Evolutionary conservation across 1,140 invertebrate genomes (phyloP), one percentile per base, ranked within the genome.

Genomic region (Drosophila pachea): DNA sequence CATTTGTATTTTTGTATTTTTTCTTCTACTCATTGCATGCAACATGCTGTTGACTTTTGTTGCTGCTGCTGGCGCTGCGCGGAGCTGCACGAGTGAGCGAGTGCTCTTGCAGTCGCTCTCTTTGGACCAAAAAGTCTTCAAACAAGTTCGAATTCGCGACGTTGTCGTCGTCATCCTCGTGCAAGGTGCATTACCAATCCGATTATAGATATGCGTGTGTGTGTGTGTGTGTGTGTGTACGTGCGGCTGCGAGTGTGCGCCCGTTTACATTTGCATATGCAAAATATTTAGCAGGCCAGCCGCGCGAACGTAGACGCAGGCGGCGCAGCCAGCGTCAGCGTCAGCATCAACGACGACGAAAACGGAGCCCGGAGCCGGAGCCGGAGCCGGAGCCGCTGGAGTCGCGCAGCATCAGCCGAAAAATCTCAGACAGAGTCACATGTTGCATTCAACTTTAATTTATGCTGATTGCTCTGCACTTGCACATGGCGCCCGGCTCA

Each of bases 91-190:
- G 67, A 69, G 53, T 49, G 22, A 45, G 45, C 67, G 59, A 31
- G 29, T 31, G 38, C 56, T 59, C 47, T 50, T 40, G 42, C 22
- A 32, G 32, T 55, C 42, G 16, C 64, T 43, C 49, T 50, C 45
- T 58, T 63, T 64, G 60, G 43, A 8, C 66, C 52, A 48, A 55
- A 60, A 73, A 63, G 40, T 64, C 81, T 84, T 84, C 79, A 86
- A 86, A 84, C 79, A 86, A 86, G 79, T 84, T 84, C 76, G 79
- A 84, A 84, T 86, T 84, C 73, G 79, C 81, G 79, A 63, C 79
- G 75, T 61, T 77, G 63, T 66, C 63, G 55, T 53, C 43, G 55
- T 40, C 63, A 56, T 48, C 55, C 50, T 61, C 59, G 60, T 67
- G 78, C 75, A 83, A 74, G 76, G 79, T 84, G 79, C 74, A 82